phyloP scores from a whole-genome alignment of 2,888 invertebrate species.

The Oligia latruncula region DNA sequence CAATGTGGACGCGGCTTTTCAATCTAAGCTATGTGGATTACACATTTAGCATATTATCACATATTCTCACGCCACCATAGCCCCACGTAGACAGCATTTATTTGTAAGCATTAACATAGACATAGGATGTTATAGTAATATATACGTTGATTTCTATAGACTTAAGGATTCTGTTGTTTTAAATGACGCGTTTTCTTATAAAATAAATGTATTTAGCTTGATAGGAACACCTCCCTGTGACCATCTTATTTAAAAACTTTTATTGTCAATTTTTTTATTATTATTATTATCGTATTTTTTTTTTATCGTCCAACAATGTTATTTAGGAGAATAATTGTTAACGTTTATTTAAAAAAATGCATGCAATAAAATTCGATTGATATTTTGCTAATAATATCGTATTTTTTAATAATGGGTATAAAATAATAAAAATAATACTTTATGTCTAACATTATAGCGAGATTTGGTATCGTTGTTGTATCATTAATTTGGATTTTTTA shows the following conservation, averaged over 20 bases:
- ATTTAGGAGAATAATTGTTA: conserved; percentile 83
- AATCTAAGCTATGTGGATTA: conserved; percentile 42
- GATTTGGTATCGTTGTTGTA: conserved; percentile 83
- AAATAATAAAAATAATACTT: conserved; percentile 77
- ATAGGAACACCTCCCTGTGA: conserved; percentile 65
- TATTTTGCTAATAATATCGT: conserved; percentile 85
- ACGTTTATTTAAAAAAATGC: conserved; percentile 82
- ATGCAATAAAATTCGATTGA: conserved; percentile 88
- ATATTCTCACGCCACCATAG: conserved; percentile 65
- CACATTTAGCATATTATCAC: conserved; percentile 26
- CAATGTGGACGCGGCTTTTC: conserved; percentile 30
- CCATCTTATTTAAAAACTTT: conserved; percentile 59
- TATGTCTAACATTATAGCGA: conserved; percentile 82
- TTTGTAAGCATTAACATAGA: conserved; percentile 88
- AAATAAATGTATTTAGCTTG: conserved; percentile 69
- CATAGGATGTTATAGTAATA: conserved; percentile 89
- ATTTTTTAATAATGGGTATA: conserved; percentile 72
- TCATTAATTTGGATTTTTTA: conserved; percentile 77
- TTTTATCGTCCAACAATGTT: conserved; percentile 83
- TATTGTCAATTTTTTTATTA: conserved; percentile 64
- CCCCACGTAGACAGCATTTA: conserved; percentile 87
- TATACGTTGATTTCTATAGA: conserved; percentile 89
- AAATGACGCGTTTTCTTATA: conserved; percentile 77
- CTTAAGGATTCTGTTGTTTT: conserved; percentile 85
- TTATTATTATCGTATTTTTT: conserved; percentile 65